A percentile compares a stretch with the other conserved stretches of the same genome.
Evolutionary conservation across 2,797 vertebrate genomes (phyloP).

Genomic region (Trichosurus vulpecula): DNA sequence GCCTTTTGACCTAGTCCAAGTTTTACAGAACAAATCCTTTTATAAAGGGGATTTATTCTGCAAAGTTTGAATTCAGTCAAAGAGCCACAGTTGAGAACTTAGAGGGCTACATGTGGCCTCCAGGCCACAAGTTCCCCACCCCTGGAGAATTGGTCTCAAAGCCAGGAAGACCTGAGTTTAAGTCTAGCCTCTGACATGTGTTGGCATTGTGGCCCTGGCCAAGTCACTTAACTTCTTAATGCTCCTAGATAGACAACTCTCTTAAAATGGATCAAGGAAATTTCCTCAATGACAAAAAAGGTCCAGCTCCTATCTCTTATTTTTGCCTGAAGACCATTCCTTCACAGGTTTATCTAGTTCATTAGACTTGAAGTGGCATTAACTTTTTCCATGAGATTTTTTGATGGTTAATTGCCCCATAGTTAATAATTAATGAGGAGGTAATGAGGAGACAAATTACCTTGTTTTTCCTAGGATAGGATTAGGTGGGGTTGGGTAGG

Average conservation of each 20-base stretch:
- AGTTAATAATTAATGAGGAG: background rate
- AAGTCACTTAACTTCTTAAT: background rate
- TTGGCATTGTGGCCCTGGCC: background rate
- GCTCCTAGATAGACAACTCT: background rate
- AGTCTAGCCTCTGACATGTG: background rate
- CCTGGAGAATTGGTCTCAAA: background rate
- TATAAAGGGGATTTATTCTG: too few relatives aligned
- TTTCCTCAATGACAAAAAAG: background rate
- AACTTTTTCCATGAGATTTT: background rate
- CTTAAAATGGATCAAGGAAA: background rate
- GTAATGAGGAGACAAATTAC: background rate
- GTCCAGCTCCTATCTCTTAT: background rate
- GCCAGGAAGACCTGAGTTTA: background rate
- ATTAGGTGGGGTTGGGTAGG: background rate
- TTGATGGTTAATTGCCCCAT: background rate
- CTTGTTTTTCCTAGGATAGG: background rate
- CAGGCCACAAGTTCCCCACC: too few relatives aligned
- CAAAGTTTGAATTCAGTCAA: too few relatives aligned
- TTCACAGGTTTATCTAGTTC: background rate
- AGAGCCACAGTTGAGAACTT: too few relatives aligned
- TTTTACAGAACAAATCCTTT: too few relatives aligned
- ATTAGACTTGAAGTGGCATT: background rate
- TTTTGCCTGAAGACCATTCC: background rate
- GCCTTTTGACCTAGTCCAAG: too few relatives aligned
- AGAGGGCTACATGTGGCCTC: too few relatives aligned